Evolutionary conservation across 2,113 vertebrate genomes (phyloP), one percentile per base, ranked within the genome.

Genomic region (Bubo bubo): DNA sequence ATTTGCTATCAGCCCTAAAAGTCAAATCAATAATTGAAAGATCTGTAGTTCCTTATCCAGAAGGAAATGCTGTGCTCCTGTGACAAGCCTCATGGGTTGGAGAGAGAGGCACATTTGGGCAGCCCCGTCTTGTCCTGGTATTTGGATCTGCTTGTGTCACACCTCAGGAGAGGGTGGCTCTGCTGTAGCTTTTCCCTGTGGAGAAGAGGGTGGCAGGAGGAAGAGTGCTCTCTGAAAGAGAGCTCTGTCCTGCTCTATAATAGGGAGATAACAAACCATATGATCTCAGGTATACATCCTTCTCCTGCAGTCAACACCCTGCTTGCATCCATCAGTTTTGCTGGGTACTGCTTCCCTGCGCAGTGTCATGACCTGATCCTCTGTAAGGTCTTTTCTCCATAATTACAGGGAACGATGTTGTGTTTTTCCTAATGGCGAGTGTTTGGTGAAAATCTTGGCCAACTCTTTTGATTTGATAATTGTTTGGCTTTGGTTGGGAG

Each of bases 21-120:
- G 93, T 93, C 70, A 91, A 95, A 92, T 95, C 91, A 84, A 20
- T 97, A 92, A 83, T 81, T 92, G 67, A 89, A 90, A 80, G 90
- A 90, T 62, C 32, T 72, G 68, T 75, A 75, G 70, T 62, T 94
- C 47, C 50, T 93, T 88, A 75, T 74, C 83, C 79, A 86, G 30
- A n/a, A 93, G 59, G 91, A 97, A 79, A 43, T 10, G 6, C 60
- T 3, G 0, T 79, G 67, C 62, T 88, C 52, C 18, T 88, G 60
- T 0, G 4, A 67, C 89, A 47, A 2, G 14, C 63, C 75, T 96
- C 2, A 3, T 5, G 14, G 79, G 41, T 71, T 85, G 83, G 81
- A 62, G 82, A 22, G 84, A 43, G 41, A 15, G 35, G 16, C 9
- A 2, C 34, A 26, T 35, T 43, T 76, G 79, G 39, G 49, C 50